A percentile compares a stretch with the other conserved stretches of the same genome.
These are phyloP conservation scores for Synanceia verrucosa DNA, from an alignment of 2,797 vertebrate genomes.

Conservation along the genomic window DNA sequence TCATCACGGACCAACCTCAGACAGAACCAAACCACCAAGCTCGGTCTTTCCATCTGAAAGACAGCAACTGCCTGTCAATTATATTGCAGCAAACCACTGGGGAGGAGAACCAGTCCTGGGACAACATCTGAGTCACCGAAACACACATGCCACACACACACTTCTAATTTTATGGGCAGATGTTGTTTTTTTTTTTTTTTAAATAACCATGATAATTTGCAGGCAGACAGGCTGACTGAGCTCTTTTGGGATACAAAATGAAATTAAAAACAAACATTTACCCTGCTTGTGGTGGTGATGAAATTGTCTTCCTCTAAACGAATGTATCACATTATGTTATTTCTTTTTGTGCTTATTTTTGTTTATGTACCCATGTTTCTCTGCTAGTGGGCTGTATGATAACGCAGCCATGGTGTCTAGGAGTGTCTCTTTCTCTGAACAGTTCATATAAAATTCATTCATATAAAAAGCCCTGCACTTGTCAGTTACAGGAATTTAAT, in stretches of 20 bases:
- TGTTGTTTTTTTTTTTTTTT: slow-evolving; percentile 26
- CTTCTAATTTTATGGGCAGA: slow-evolving; percentile 46
- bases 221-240: slow-evolving; percentile 8
- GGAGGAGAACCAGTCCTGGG: slow-evolving; percentile 38
- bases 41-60: slow-evolving; percentile 64
- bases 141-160: slow-evolving; percentile 23
- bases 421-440: neutral
- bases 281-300: slow-evolving; percentile 29
- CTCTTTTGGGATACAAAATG: slow-evolving; percentile 19
- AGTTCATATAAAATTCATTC: too few species aligned
- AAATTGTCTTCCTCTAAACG: slow-evolving; percentile 18
- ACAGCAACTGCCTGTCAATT: slow-evolving; percentile 70
- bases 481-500: neutral
- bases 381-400: neutral
- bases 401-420: neutral
- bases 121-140: slow-evolving; percentile 46
- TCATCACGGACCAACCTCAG: slow-evolving; percentile 60
- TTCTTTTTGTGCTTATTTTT: slow-evolving; percentile 6
- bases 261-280: slow-evolving; percentile 61
- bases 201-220: slow-evolving; percentile 44
- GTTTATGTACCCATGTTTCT: slow-evolving; percentile 6
- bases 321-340: slow-evolving; percentile 34
- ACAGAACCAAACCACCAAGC: slow-evolving; percentile 62
- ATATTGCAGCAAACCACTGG: slow-evolving; percentile 61
- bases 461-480: neutral